phyloP scores from a whole-genome alignment of 2,113 vertebrate species.

The Tylochromis polylepis region DNA sequence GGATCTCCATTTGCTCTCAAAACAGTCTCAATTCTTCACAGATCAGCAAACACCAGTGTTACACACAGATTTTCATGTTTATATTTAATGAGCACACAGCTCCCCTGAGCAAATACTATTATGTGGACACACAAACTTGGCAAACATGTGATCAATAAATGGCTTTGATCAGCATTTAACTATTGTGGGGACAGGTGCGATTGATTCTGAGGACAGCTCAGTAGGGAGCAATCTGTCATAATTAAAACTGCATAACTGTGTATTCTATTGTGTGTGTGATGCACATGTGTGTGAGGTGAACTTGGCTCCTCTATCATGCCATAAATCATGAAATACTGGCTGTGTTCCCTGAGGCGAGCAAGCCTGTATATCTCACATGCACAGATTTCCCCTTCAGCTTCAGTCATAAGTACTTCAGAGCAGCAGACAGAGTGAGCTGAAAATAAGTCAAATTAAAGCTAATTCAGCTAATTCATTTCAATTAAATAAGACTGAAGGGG shows the following conservation, averaged over 20 bases:
- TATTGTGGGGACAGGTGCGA: constrained; percentile 15
- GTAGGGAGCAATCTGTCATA: constrained; percentile 40
- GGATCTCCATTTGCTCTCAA: neutral
- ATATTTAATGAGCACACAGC: constrained; percentile 29
- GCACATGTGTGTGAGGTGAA: constrained; percentile 12
- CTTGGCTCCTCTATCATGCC: constrained; percentile 30
- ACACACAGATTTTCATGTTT: neutral
- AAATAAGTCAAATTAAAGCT: neutral
- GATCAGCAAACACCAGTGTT: neutral
- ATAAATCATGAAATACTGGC: constrained; percentile 52
- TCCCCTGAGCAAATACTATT: constrained; percentile 15
- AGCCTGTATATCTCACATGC: constrained; percentile 2
- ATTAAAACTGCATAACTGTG: constrained; percentile 45
- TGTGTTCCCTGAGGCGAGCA: constrained; percentile 14
- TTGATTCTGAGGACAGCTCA: constrained; percentile 44
- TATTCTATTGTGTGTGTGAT: neutral
- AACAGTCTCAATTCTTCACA: neutral
- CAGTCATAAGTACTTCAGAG: neutral
- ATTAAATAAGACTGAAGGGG: neutral
- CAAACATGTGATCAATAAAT: constrained; percentile 43
- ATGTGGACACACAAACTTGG: neutral
- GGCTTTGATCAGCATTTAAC: constrained; percentile 55
- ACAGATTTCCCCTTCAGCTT: neutral
- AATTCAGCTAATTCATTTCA: neutral
- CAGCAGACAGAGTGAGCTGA: neutral